phyloP scores from a whole-genome alignment of 2,113 vertebrate species.

The Coregonus clupeaformis region DNA sequence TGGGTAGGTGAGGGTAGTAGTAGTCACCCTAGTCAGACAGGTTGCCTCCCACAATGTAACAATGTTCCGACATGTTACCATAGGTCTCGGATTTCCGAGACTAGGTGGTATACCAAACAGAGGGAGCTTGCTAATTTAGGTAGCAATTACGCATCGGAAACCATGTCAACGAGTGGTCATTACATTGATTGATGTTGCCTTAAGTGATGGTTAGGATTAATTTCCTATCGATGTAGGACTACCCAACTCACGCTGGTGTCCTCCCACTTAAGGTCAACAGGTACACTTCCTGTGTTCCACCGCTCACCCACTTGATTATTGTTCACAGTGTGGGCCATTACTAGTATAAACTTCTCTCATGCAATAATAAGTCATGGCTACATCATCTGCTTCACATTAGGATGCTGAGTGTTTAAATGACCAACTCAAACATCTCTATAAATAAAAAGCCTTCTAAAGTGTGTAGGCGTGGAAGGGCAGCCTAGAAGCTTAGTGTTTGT shows the following conservation, averaged over 20 bases:
- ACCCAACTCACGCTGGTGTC: not conserved
- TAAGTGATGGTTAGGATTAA: not conserved
- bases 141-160: not conserved
- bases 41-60: too few species aligned
- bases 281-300: conserved; percentile 27
- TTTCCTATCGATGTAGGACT: not conserved
- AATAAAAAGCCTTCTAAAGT: too few species aligned
- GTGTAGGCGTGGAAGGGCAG: too few species aligned
- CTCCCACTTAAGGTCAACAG: not conserved
- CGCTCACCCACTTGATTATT: not conserved
- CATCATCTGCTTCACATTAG: not conserved
- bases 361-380: too few species aligned
- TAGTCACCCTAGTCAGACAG: not conserved
- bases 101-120: too few species aligned
- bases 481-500: not conserved
- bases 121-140: too few species aligned
- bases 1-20: not conserved
- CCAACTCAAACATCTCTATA: too few species aligned
- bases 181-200: not conserved
- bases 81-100: too few species aligned
- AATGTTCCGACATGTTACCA: too few species aligned
- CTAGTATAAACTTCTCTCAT: not conserved
- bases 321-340: not conserved
- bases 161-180: not conserved
- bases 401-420: not conserved